Evolutionary conservation across 2,797 vertebrate species (phyloP), one percentile per base, ranked within the genome.

Genomic region (Tinamus major): DNA sequence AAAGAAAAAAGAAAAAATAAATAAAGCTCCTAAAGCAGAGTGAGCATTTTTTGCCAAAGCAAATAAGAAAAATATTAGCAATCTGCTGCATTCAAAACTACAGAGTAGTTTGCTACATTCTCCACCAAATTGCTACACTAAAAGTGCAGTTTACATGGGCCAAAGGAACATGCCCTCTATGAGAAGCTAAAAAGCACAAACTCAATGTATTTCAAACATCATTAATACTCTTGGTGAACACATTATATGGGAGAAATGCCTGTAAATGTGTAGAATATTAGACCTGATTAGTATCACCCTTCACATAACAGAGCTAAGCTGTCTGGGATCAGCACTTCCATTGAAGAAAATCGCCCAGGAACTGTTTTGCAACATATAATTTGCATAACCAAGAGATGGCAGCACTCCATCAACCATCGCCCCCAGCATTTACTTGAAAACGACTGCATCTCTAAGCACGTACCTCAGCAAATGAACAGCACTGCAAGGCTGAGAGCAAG

Each of bases 311-410:
- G 16, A 48, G 46, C 49, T 68, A 83, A 84, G 74, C 31, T 74
- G 13, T 79, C 91, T 58, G 53, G 58, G 49, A 62, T 91, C 67
- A 41, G 75, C 42, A 93, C 79, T 89, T 81, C 76, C 79, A 86
- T 69, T 72, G 67, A 39, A 59, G 77, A 87, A 94, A 67, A 79
- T 71, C 72, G 39, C 6, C 65, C 4, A 7, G 2, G 78, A 74
- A 86, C 37, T 81, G 49, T 49, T 80, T 75, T 56, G 42, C 19
- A 91, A 93, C 68, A 39, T 79, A 67, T 88, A 91, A 96, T 96
- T 96, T 96, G 84, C 97, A 97, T 95, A 94, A 95, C 97, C 96
- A 96, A 87, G 24, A 97, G 97, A 95, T 96, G 96, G 97, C 97
- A 97, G 96, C 90, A 96, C 93, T 93, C 81, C 69, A 96, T 93